Evolutionary conservation across 2,113 vertebrate species (phyloP), one percentile per base, ranked within the genome.

Genomic region (Danionella cerebrum): DNA sequence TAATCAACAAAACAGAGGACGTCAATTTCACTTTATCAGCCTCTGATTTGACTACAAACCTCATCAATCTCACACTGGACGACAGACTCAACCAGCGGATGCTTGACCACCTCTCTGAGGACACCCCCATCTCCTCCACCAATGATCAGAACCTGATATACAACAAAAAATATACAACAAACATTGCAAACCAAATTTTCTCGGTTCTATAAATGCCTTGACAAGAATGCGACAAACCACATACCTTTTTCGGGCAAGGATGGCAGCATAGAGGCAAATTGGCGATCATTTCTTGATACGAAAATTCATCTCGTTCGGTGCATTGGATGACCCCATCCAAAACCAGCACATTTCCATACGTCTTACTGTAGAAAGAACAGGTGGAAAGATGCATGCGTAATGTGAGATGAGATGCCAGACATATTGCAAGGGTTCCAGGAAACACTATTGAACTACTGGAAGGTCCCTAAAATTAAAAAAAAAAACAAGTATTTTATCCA

Each of bases 201-300:
- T n/a, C n/a, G n/a, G n/a, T n/a, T n/a, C n/a, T n/a, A n/a, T n/a
- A n/a, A n/a, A n/a, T n/a, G n/a, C n/a, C n/a, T n/a, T n/a, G n/a
- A n/a, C n/a, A n/a, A n/a, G n/a, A n/a, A n/a, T 9, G 3, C 24
- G n/a, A 35, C 57, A 13, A 41, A 48, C 1, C 6, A 16, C 18
- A 69, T 87, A 98, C 96, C 92, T 97, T 96, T 52, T 91, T 91
- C 2, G 96, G 96, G 44, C 88, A 88, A 8, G 93, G 93, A 70
- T 98, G 96, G 82, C 92, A 93, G 87, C 90, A 95, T 36, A 98
- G 78, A 0, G 96, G 93, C 38, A 98, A 89, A 85, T 95, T 94
- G 65, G 94, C 95, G 3, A 98, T 98, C 95, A 97, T 98, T 83
- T 98, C 96, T 62, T 98, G 96, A 81, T 98, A 98, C 41, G 96